These are phyloP conservation scores for Gari tellinella DNA, from an alignment of 2,888 invertebrate species.

Conservation along the genomic window DNA sequence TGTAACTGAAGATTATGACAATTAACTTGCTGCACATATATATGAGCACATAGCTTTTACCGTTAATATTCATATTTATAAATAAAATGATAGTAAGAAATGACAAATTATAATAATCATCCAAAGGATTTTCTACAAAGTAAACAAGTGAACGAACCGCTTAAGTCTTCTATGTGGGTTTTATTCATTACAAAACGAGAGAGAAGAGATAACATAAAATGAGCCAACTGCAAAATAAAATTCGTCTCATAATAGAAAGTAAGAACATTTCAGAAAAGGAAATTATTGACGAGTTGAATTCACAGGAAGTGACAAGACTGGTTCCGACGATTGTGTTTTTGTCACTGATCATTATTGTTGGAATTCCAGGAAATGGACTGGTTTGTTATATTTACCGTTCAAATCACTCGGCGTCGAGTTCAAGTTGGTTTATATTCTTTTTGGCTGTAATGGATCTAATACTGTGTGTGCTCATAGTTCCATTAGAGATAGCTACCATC, in stretches of 20 bases:
- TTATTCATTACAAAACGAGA: no score
- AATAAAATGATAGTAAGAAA: no score
- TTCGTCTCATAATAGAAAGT: neutral
- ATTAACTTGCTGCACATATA: no score
- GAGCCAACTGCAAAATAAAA: no score
- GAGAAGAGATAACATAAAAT: no score
- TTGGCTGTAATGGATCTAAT: constrained; percentile 58
- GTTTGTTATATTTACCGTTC: constrained; percentile 61
- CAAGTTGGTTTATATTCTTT: constrained; percentile 60
- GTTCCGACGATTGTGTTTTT: constrained; percentile 54
- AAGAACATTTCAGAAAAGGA: constrained; percentile 4
- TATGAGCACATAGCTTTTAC: no score
- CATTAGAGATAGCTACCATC: constrained; percentile 50
- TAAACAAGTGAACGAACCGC: no score
- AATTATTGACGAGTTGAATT: constrained; percentile 30
- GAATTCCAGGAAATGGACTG: constrained; percentile 57
- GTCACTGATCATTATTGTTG: constrained; percentile 36
- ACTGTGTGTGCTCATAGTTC: constrained; percentile 55
- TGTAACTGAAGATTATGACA: no score
- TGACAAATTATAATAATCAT: no score
- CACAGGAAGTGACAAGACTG: constrained; percentile 47
- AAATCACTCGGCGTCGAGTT: constrained; percentile 56
- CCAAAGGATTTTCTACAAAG: no score
- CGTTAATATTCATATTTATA: no score
- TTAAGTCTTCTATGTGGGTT: no score